Percentiles rank a stretch among this genome's conserved stretches.
phyloP scores from a whole-genome alignment of 1,140 invertebrate species.

The Phymastichus coffea region DNA sequence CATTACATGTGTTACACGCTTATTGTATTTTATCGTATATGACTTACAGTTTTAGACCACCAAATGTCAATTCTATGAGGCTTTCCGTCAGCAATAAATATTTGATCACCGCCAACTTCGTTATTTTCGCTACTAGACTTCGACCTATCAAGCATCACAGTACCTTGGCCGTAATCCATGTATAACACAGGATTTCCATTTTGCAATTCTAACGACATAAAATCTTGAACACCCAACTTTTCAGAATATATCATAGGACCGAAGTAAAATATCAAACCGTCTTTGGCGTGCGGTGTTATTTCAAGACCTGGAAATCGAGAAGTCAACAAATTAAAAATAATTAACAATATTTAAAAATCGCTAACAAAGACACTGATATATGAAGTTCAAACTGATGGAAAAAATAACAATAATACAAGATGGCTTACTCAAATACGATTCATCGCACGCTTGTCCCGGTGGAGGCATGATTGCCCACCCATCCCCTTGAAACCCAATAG shows the following conservation, averaged over 20 bases:
- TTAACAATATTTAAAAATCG: background rate
- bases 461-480: constrained; percentile 85
- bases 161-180: constrained; percentile 88
- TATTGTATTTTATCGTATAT: background rate
- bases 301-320: constrained; percentile 65
- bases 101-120: constrained; percentile 70
- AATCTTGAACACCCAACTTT: constrained; percentile 73
- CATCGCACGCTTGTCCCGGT: constrained; percentile 74
- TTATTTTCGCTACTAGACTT: constrained; percentile 17
- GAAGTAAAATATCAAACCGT: constrained; percentile 88
- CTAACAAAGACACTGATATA: background rate
- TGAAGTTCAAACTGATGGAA: too few relatives aligned
- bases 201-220: constrained; percentile 86
- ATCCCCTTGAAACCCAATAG: constrained; percentile 81
- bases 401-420: too few relatives aligned
- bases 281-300: constrained; percentile 69
- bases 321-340: constrained; percentile 8
- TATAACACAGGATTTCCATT: constrained; percentile 81
- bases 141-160: constrained; percentile 46
- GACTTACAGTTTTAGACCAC: constrained; percentile 64
- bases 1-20: too few relatives aligned
- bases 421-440: constrained; percentile 65
- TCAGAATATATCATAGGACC: constrained; percentile 75
- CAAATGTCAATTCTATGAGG: constrained; percentile 82
- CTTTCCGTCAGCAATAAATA: constrained; percentile 74